phyloP scores from a whole-genome alignment of 1,140 invertebrate species.

The Neodiprion pinetum region DNA sequence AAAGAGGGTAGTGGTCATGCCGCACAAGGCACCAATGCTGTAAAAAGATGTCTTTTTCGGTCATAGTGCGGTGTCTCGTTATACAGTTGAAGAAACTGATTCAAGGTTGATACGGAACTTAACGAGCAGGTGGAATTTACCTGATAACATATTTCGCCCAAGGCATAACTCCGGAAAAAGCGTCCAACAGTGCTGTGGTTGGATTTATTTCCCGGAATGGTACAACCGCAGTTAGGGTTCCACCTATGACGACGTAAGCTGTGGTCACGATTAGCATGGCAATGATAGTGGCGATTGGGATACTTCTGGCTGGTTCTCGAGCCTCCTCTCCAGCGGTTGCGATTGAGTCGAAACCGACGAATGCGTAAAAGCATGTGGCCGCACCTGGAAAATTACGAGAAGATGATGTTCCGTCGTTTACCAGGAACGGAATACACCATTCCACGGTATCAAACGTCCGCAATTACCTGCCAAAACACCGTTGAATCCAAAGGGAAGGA shows the following conservation, averaged over 20 bases:
- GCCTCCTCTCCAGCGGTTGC: slow-evolving; percentile 88
- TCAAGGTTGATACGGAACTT: not conserved
- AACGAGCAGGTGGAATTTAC: slow-evolving; percentile 25
- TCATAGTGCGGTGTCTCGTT: not conserved
- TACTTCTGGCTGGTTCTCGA: slow-evolving; percentile 78
- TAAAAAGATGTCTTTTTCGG: slow-evolving; percentile 15
- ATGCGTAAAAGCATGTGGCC: slow-evolving; percentile 90
- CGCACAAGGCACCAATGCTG: slow-evolving; percentile 86
- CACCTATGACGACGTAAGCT: slow-evolving; percentile 82
- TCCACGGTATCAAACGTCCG: not conserved
- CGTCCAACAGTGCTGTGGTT: slow-evolving; percentile 83
- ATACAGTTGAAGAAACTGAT: not conserved
- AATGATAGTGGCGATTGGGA: slow-evolving; percentile 80
- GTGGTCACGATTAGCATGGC: slow-evolving; percentile 82
- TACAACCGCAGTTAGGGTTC: slow-evolving; percentile 84
- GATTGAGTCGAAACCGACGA: slow-evolving; percentile 88
- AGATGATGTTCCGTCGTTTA: not conserved
- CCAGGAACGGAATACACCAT: not conserved
- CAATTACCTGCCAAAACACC: slow-evolving; percentile 70
- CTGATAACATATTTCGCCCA: slow-evolving; percentile 89
- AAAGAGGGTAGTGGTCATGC: slow-evolving; percentile 88
- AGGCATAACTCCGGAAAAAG: slow-evolving; percentile 74
- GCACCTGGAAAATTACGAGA: slow-evolving; percentile 66
- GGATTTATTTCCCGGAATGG: slow-evolving; percentile 78
- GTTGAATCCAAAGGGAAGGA: slow-evolving; percentile 81